A percentile compares a stretch with the other conserved stretches of the same genome.
Evolutionary conservation across 2,888 invertebrate species (phyloP).

Genomic region (Pseudococcus viburni): DNA sequence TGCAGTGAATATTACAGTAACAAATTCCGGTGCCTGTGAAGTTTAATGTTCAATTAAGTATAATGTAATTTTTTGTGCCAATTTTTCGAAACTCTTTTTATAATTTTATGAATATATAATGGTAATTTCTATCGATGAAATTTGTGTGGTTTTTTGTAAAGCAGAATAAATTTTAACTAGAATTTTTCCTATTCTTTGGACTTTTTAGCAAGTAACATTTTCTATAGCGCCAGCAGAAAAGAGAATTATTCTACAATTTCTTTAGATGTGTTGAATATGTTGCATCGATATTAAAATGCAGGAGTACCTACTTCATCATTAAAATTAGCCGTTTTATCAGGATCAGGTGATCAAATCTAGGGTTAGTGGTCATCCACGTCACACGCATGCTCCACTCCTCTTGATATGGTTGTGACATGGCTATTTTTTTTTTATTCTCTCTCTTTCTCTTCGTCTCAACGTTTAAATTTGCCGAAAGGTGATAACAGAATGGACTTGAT

Average conservation of each 20-base stretch:
- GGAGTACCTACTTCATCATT: not conserved
- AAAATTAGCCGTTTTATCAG: not conserved
- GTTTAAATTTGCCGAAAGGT: not conserved
- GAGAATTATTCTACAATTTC: not conserved
- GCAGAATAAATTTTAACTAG: not conserved
- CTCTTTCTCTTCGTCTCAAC: not conserved
- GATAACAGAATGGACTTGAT: constrained; percentile 2
- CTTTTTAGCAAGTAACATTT: not conserved
- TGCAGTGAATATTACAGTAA: constrained; percentile 59
- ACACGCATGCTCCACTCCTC: not conserved
- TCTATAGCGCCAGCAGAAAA: not conserved
- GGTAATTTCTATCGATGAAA: not conserved
- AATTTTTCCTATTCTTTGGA: not conserved
- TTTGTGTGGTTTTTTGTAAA: not conserved
- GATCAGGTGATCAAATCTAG: not conserved
- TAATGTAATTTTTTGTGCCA: not conserved
- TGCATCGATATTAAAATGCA: not conserved
- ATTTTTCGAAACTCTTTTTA: constrained; percentile 11
- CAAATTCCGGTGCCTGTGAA: constrained; percentile 62
- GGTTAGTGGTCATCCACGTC: not conserved
- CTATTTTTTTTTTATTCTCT: not conserved
- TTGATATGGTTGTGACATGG: not conserved
- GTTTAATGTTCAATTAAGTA: not conserved
- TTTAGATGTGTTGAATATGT: not conserved
- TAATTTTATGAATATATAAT: not conserved